Conservation (phyloP, 1,140 invertebrate genomes). For the Campoletis sonorensis region DNA sequence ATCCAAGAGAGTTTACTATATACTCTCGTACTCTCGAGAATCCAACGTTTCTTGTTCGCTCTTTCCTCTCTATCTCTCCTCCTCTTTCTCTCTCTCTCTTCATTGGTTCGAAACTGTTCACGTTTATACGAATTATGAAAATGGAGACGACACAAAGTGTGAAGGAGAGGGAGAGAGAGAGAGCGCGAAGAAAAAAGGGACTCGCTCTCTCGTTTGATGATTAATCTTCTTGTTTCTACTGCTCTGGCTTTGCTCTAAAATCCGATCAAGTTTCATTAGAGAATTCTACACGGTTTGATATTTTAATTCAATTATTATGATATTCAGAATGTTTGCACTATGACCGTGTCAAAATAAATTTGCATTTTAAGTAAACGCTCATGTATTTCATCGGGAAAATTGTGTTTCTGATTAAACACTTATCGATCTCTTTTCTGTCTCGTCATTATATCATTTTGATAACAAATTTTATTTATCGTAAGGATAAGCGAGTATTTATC, state of each 20-base stretch:
- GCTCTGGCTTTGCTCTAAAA: conserved; percentile 7
- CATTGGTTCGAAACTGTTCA: not conserved
- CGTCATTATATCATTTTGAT: not conserved
- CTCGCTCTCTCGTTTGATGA: not conserved
- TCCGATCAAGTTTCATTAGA: conserved; percentile 28
- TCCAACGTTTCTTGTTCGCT: not conserved
- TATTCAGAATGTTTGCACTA: not conserved
- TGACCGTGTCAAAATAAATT: not conserved
- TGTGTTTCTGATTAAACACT: not conserved
- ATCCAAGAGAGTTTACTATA: not conserved
- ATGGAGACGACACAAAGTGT: not conserved
- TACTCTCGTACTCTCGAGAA: not conserved
- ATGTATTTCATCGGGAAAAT: not conserved
- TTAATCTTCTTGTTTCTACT: conserved; percentile 33
- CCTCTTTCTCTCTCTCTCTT: not conserved
- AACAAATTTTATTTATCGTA: not conserved
- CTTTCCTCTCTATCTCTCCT: too few species aligned
- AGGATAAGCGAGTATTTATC: not conserved
- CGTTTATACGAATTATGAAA: conserved; percentile 1
- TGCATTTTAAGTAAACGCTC: too few species aligned
- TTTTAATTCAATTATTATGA: conserved; percentile 7
- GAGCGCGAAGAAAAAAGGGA: not conserved
- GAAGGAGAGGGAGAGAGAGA: not conserved
- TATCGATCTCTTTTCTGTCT: too few species aligned
- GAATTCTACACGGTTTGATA: conserved; percentile 15